These are phyloP conservation scores for Danio choprae DNA, from an alignment of 2,797 vertebrate genomes.

Conservation along the genomic window DNA sequence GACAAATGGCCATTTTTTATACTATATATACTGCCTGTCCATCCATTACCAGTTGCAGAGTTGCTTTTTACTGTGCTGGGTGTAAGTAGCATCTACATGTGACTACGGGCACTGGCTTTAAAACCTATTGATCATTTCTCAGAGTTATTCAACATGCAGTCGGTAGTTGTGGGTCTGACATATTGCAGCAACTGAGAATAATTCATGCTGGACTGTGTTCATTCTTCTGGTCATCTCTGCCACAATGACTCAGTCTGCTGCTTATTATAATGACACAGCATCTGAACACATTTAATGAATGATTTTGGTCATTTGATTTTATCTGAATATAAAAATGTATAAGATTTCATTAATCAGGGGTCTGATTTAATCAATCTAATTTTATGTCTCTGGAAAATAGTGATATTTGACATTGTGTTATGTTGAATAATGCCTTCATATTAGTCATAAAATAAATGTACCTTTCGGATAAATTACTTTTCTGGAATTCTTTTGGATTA, in stretches of 20 bases:
- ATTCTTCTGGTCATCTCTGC: background rate
- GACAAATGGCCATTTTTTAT: constrained; percentile 58
- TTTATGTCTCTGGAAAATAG: background rate
- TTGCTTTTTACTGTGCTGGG: constrained; percentile 9
- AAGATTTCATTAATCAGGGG: background rate
- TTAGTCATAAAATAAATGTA: background rate
- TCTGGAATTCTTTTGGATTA: background rate
- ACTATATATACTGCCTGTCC: constrained; percentile 29
- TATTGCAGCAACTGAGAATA: constrained; percentile 24
- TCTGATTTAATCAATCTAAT: background rate
- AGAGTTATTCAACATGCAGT: constrained; percentile 19
- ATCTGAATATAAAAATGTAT: background rate
- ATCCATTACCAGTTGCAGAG: constrained; percentile 47
- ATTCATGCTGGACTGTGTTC: background rate
- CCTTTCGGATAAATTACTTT: background rate
- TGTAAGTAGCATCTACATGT: constrained; percentile 37
- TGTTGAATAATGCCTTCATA: background rate
- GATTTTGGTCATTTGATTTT: background rate
- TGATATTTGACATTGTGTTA: background rate
- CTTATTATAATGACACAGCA: background rate
- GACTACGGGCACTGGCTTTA: background rate
- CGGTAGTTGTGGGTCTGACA: constrained; percentile 10
- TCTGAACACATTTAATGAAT: background rate
- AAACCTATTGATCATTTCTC: constrained; percentile 28
- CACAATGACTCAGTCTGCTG: background rate